These are phyloP conservation scores for Neotoma lepida DNA, from an alignment of 2,113 vertebrate species.

Conservation along the genomic window DNA sequence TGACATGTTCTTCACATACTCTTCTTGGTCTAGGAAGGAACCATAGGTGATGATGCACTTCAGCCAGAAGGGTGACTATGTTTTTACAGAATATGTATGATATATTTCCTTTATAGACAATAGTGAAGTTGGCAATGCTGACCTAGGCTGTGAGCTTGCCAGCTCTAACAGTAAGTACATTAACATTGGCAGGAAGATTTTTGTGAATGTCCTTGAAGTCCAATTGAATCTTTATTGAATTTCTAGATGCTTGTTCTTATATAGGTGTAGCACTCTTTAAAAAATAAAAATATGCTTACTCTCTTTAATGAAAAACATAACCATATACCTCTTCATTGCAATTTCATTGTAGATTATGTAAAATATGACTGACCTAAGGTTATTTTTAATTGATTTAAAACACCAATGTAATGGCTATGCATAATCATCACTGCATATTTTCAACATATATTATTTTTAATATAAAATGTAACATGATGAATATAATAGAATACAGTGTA, in stretches of 20 bases:
- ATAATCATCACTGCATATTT: constrained; percentile 10
- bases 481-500: neutral
- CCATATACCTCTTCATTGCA: neutral
- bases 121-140: neutral
- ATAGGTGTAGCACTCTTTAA: constrained; percentile 26
- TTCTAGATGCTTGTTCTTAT: constrained; percentile 43
- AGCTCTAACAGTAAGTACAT: neutral
- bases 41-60: neutral
- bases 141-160: constrained; percentile 8
- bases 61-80: neutral
- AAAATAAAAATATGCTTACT: neutral
- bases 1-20: neutral
- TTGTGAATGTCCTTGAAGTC: constrained; percentile 26
- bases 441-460: neutral
- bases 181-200: constrained; percentile 12
- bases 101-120: constrained; percentile 17
- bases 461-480: neutral
- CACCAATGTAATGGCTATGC: neutral
- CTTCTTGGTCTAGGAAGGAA: neutral
- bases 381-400: constrained; percentile 40
- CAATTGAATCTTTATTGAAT: constrained; percentile 7
- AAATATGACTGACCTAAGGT: neutral
- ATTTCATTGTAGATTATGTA: neutral
- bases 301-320: constrained; percentile 22
- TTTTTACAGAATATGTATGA: constrained; percentile 12